A percentile compares a stretch with the other conserved stretches of the same genome.
These are phyloP conservation scores for Silurus meridionalis DNA, from an alignment of 2,113 vertebrate species.

Conservation along the genomic window DNA sequence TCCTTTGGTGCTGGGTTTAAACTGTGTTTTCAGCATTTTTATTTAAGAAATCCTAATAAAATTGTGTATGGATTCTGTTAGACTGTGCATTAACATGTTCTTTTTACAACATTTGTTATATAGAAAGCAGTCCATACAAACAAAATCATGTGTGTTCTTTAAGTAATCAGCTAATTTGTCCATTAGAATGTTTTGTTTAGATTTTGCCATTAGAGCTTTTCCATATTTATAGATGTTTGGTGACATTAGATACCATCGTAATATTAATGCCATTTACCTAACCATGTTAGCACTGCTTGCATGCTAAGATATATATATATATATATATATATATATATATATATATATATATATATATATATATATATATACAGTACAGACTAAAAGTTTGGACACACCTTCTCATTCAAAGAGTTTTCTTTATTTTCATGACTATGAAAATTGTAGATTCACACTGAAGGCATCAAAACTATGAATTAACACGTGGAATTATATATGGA, in stretches of 20 bases:
- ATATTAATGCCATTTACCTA: not conserved
- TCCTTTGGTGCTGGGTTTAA: not conserved
- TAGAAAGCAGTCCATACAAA: not conserved
- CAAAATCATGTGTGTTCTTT: not conserved
- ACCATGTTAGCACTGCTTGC: not conserved
- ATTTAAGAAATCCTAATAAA: not conserved
- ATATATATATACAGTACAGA: too few relatives aligned
- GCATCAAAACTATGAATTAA: too few relatives aligned
- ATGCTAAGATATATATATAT: too few relatives aligned
- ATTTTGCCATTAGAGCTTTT: not conserved
- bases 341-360: too few relatives aligned
- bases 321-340: too few relatives aligned
- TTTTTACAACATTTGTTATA: not conserved
- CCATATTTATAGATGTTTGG: not conserved
- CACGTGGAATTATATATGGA: too few relatives aligned
- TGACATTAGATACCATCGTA: not conserved
- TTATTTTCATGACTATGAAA: too few relatives aligned
- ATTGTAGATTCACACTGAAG: too few relatives aligned
- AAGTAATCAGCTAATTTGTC: not conserved
- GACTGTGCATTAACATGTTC: not conserved
- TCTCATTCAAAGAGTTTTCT: too few relatives aligned
- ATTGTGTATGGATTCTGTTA: not conserved
- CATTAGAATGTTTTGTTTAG: not conserved
- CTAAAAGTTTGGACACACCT: too few relatives aligned
- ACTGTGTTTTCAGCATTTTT: not conserved